Evolutionary conservation across 2,888 invertebrate genomes (phyloP), one percentile per base, ranked within the genome.

Genomic region (Epistrophe grossulariae): DNA sequence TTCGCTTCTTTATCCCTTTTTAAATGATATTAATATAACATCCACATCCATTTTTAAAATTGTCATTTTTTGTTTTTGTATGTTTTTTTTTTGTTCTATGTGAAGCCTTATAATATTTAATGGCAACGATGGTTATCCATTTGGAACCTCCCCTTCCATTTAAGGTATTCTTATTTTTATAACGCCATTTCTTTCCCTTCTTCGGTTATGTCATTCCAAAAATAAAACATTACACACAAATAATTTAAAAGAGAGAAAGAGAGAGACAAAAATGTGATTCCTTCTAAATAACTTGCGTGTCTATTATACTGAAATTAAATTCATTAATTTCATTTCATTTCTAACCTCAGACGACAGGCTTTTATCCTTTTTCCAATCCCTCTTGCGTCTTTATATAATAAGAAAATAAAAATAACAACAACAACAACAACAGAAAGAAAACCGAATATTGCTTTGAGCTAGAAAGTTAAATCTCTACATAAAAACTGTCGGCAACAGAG

Each of bases 281-380:
- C 52, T 38, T 31, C 15, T 31, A 43, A 24, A 62, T 62, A 55
- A 55, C 71, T 70, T 24, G 77, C 73, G 73, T 85, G 81, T 81
- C 78, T 81, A 85, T 78, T 81, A 73, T 74, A 38, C 55, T 48
- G 59, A 85, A 81, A 85, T 85, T 85, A 85, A 85, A 85, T 81
- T 85, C 84, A 85, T 85, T 85, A 85, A 85, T 85, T 81, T 85
- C 57, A 84, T 84, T 76, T 76, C 70, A 60, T 71, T 81, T 64
- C 72, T 52, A 82, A 64, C 64, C 64, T 72, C 77, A 77, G 81
- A 77, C 82, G 81, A 77, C 82, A 82, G 72, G 48, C 48, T 31
- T 31, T 66, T 48, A 19, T 48, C n/a, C 43, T 50, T 24, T 24
- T 24, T n/a, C n/a, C 24, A 2, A 24, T 45, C 35, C 31, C 10